Base-by-base conservation (phyloP, 2,113 vertebrate genomes). In the Corydoras maculifer region DNA sequence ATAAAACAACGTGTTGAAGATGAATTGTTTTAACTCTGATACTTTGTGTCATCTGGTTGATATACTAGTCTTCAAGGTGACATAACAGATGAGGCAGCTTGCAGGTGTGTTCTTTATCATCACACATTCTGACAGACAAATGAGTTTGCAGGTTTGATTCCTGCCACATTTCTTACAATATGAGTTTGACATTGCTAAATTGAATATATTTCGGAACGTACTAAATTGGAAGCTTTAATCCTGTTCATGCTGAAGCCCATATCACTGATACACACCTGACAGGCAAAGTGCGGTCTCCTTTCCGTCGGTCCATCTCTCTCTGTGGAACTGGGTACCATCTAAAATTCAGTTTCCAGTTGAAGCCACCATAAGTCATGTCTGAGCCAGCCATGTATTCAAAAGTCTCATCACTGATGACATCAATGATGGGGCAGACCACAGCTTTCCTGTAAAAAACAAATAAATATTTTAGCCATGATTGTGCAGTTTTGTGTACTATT, bases 361-460 rank as follows among this genome's bases (percentile, higher is more conserved):
- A 97, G 25, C 96, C 97, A 0, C 97, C 97, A 0, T 98, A 99
- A 13, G 97, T 98, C 97, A 99, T 99, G 67, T 99, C 97, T 0
- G 97, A 99, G 0, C 97, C 97, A 2, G 97, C 96, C 96, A 98
- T 95, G 85, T 99, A 99, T 70, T 99, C 97, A 77, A 99, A 99
- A 0, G 94, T 98, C 87, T 99, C 97, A 25, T 99, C 96, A 1
- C 96, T 99, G 88, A 99, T 99, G 59, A 99, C 96, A n/a, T 99
- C 97, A 13, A 99, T 99, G 85, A 99, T 98, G 0, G 97, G 97
- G 57, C 97, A 99, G 10, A 98, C 97, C 70, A 99, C 97, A 1
- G 93, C 92, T 62, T 82, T 94, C 86, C 97, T 99, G 82, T 70
- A 74, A 73, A 69, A 75, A 66, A 53, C 10, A 53, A 53, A 10